Base-by-base conservation (phyloP, 2,888 invertebrate species). In the Podotricha telesiphe region DNA sequence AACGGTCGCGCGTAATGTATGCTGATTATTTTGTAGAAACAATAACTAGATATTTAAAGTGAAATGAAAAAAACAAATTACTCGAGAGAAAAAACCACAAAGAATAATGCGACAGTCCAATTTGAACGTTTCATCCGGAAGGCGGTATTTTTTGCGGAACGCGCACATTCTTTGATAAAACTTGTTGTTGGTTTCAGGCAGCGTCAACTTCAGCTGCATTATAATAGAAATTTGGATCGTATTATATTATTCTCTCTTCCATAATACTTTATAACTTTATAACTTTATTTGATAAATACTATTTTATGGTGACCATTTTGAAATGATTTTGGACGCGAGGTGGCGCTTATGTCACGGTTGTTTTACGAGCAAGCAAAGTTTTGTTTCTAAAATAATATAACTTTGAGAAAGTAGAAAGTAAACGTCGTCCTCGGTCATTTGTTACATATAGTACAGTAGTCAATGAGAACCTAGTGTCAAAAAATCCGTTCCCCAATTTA, bases 31-130 rank as follows among this genome's bases (percentile, higher is more conserved):
- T 22, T 1, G 20, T n/a, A 47, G 17, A 20, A 17, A 48, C 34
- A 62, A 62, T 34, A 34, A 34, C 47, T 37, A 4, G 48, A 47
- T 50, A 62, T 34, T 48, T 40, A 45, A 59, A 34, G 28, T 65
- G 10, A 67, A 61, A 51, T 50, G 42, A 28, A 67, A 64, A n/a
- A 61, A 70, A 59, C 50, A 53, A 56, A 47, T 37, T 58, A 48
- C 45, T 61, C 55, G 56, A 15, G 48, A 6, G 19, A 61, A 66
- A 51, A 61, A 58, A n/a, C 48, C 70, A 45, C 70, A 62, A 56
- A 68, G 68, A 62, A 65, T 65, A 71, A 71, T 68, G 61, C 65
- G 68, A 65, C 55, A 68, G 40, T 61, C 68, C 65, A 61, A 67
- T 67, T 67, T 61, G 47, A 61, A 40, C 61, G 65, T 68, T 71